Evolutionary conservation across 2,797 vertebrate genomes (phyloP).

Genomic region (Takifugu ocellatus): DNA sequence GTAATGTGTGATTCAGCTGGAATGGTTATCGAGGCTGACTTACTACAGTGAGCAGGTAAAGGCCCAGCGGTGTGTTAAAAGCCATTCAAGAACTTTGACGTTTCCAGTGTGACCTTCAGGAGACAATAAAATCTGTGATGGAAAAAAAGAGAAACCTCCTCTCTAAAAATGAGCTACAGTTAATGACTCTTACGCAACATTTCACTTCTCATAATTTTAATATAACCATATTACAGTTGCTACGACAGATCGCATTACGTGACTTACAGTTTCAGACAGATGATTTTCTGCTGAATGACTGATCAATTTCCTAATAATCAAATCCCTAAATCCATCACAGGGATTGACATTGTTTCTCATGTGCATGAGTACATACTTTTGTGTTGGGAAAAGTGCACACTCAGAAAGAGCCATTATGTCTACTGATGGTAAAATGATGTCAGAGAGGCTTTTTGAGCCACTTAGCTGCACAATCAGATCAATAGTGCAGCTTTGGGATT

Average conservation of each 20-base stretch:
- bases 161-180: background rate
- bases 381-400: constrained; percentile 35
- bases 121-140: constrained; percentile 11
- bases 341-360: constrained; percentile 9
- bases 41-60: constrained; percentile 7
- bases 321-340: background rate
- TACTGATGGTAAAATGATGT: constrained; percentile 62
- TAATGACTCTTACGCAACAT: too few species aligned
- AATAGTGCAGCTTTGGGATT: constrained; percentile 55
- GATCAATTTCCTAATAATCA: background rate
- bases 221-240: too few species aligned
- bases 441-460: constrained; percentile 63
- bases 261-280: background rate
- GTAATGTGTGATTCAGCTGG: background rate
- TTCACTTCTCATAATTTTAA: too few species aligned
- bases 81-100: constrained; percentile 28
- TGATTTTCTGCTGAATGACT: constrained; percentile 4
- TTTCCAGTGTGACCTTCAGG: constrained; percentile 28
- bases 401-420: constrained; percentile 57
- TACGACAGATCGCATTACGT: background rate
- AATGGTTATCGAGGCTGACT: constrained; percentile 15
- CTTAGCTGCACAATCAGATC: constrained; percentile 63
- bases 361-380: constrained; percentile 10
- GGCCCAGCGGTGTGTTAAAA: constrained; percentile 25
- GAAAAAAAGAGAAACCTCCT: background rate